phyloP scores from a whole-genome alignment of 2,113 vertebrate genomes.

The Lasiurus cinereus region DNA sequence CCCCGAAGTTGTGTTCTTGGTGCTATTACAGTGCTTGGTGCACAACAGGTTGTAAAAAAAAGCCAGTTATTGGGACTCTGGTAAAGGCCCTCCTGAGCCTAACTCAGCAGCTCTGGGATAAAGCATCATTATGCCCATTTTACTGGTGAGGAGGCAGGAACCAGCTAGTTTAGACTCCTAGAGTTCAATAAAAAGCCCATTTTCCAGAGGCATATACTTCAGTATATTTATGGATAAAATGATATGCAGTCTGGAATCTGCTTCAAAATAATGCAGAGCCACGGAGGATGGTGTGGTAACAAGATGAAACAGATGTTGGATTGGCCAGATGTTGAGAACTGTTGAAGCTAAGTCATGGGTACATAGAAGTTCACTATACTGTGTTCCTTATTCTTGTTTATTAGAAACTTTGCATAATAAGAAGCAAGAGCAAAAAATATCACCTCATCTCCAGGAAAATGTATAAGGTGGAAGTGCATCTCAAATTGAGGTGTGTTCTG shows the following conservation, averaged over 20 bases:
- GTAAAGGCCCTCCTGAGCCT: background rate
- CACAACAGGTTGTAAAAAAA: background rate
- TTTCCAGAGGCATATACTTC: background rate
- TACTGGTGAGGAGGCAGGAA: background rate
- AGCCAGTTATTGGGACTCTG: background rate
- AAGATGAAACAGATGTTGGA: background rate
- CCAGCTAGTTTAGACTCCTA: background rate
- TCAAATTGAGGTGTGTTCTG: background rate
- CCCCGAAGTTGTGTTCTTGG: background rate
- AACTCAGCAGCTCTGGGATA: background rate
- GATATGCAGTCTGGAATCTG: background rate
- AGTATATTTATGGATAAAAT: conserved; percentile 14
- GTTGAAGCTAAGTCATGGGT: background rate
- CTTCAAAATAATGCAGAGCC: background rate
- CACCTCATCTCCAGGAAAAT: background rate
- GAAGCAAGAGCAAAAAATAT: conserved; percentile 6
- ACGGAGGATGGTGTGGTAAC: background rate
- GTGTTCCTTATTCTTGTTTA: background rate
- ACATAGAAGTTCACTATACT: background rate
- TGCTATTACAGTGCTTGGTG: no score
- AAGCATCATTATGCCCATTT: background rate
- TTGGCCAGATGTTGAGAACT: background rate
- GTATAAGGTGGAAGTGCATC: background rate
- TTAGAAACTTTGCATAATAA: background rate
- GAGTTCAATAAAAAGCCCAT: background rate